A percentile compares a stretch with the other conserved stretches of the same genome.
Conservation (phyloP, 2,113 vertebrate genomes). For the Panthera tigris region DNA sequence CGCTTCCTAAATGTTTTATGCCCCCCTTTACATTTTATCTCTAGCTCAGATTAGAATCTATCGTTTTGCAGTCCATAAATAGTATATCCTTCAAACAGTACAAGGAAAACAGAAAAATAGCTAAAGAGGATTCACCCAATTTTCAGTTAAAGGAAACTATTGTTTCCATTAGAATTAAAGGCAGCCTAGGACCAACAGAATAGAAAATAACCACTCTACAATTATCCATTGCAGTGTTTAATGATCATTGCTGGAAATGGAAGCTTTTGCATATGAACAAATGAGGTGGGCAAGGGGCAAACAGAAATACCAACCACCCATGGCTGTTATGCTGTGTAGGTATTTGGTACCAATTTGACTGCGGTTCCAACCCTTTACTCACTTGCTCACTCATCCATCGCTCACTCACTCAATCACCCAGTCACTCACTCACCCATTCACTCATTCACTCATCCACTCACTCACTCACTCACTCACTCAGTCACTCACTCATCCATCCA, state of each 20-base stretch:
- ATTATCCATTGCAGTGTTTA: neutral
- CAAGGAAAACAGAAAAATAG: constrained; percentile 61
- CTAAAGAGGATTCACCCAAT: neutral
- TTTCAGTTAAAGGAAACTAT: constrained; percentile 24
- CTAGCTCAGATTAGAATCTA: constrained; percentile 55
- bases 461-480: fast-evolving
- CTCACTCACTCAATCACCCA: neutral
- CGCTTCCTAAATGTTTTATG: constrained; percentile 42
- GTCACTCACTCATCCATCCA: neutral
- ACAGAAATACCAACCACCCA: neutral
- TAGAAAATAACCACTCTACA: neutral
- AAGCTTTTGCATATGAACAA: neutral
- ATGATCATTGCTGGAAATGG: neutral
- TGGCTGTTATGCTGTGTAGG: neutral
- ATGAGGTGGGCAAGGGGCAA: neutral
- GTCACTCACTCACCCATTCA: neutral
- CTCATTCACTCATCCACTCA: neutral
- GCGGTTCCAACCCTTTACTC: neutral
- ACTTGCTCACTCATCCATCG: neutral
- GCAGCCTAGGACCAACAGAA: neutral
- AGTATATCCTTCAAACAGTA: constrained; percentile 33
- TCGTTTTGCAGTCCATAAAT: constrained; percentile 53
- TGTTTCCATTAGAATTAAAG: constrained; percentile 9
- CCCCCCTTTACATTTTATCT: constrained; percentile 47
- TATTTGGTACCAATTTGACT: neutral